Evolutionary conservation across 2,797 vertebrate genomes (phyloP).

Genomic region (Pangasius sanitwongsei): DNA sequence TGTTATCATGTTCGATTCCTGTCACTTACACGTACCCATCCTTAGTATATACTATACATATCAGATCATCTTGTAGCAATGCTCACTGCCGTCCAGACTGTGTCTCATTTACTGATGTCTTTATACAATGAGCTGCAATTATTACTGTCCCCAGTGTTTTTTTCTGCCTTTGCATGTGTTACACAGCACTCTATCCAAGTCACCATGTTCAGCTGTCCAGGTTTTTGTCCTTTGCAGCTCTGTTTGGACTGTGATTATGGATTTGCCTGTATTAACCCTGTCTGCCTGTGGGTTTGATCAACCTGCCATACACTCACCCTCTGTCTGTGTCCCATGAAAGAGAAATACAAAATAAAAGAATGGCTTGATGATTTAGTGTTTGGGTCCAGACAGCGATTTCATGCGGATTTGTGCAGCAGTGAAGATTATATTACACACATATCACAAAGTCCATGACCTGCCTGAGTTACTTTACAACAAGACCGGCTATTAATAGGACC

Average conservation of each 20-base stretch:
- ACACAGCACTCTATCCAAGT: not conserved
- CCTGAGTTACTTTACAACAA: constrained; percentile 74
- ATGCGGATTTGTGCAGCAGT: constrained; percentile 79
- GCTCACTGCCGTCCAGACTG: not conserved
- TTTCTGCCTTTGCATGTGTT: not conserved
- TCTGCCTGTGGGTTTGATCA: constrained; percentile 5
- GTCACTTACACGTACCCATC: not conserved
- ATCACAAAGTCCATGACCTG: constrained; percentile 80
- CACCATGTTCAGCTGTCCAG: constrained; percentile 12
- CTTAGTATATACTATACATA: not conserved
- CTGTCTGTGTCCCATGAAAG: constrained; percentile 68
- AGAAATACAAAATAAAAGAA: constrained; percentile 74
- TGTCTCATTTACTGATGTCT: not conserved
- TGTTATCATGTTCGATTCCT: not conserved
- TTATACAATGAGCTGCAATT: not conserved
- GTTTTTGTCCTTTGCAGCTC: constrained; percentile 4
- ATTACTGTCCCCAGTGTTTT: not conserved
- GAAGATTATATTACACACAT: constrained; percentile 82
- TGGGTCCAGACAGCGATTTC: constrained; percentile 82
- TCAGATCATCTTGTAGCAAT: not conserved
- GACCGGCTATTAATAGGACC: constrained; percentile 78
- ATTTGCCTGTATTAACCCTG: constrained; percentile 8
- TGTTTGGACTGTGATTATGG: not conserved
- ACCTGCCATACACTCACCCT: constrained; percentile 13
- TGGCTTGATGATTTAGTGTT: constrained; percentile 75